Evolutionary conservation across 2,113 vertebrate genomes (phyloP), one percentile per base, ranked within the genome.

Genomic region (Poeciliopsis occidentalis): DNA sequence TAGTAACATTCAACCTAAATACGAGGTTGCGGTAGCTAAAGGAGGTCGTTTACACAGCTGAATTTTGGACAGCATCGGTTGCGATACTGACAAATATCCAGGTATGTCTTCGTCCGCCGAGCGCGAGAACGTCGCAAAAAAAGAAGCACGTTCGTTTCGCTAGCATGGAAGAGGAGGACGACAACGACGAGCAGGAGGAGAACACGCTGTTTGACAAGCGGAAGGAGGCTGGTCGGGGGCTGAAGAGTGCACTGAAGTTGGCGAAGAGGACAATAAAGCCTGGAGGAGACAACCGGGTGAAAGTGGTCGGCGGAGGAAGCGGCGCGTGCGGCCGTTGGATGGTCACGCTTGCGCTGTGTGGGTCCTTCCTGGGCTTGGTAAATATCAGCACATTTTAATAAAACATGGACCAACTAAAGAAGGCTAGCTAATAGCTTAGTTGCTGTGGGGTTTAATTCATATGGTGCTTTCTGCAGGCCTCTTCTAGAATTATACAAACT

Each of bases 301-400:
- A 87, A 27, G 89, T 90, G 68, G 61, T 79, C 62, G 80, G 78
- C 11, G 81, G 78, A 0, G 70, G 78, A 15, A 31, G 81, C 22
- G 51, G 73, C 34, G 29, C 77, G 0, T 81, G 91, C 47, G 60
- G 85, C 12, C 80, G 93, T 64, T 94, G 94, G 93, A 57, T 86
- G 89, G 87, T 94, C 80, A 96, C 95, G 3, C 80, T 83, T 2
- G 81, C 91, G 19, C 90, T 98, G 34, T 97, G 95, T 19, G 93
- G 93, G 0, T 94, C 96, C 0, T 99, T 97, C 89, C 92, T 99
- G 63, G 97, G 96, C 64, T 90, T 98, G 97, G 97, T 98, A 93
- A 94, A 1, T 31, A 1, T 31, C 4, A 37, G 51, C 24, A 24
- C 24, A 10, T 24, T 54, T 24, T 19, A 15, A 15, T 41, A 41